phyloP scores from a whole-genome alignment of 2,888 invertebrate genomes.

The Strigamia maritima region DNA sequence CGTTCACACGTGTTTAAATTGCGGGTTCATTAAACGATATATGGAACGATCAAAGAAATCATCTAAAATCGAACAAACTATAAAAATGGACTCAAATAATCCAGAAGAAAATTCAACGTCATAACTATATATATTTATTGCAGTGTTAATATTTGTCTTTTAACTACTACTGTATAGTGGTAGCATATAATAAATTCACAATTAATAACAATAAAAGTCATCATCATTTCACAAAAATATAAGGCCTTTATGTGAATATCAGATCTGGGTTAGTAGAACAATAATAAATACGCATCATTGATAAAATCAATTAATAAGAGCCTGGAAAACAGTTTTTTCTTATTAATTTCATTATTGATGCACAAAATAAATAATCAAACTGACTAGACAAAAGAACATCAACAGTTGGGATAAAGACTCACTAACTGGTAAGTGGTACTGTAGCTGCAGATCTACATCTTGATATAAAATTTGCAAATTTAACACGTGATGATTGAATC shows the following conservation, averaged over 20 bases:
- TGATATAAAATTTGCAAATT: too few species aligned
- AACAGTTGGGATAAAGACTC: not conserved
- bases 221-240: not conserved
- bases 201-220: not conserved
- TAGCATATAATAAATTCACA: too few species aligned
- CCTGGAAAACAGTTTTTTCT: not conserved
- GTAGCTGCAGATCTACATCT: too few species aligned
- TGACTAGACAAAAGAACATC: not conserved
- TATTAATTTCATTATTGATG: not conserved
- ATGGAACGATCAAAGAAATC: not conserved
- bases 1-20: not conserved
- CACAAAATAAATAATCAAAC: not conserved
- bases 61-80: not conserved
- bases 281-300: not conserved
- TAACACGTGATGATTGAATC: too few species aligned
- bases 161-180: not conserved
- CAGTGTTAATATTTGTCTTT: not conserved
- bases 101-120: not conserved
- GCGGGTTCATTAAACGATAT: conserved; percentile 1
- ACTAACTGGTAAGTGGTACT: not conserved
- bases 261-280: not conserved
- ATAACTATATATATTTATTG: not conserved
- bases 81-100: too few species aligned
- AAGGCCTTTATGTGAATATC: not conserved
- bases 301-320: not conserved